Evolutionary conservation across 2,888 invertebrate species (phyloP).

Genomic region (Cordilura impudica): DNA sequence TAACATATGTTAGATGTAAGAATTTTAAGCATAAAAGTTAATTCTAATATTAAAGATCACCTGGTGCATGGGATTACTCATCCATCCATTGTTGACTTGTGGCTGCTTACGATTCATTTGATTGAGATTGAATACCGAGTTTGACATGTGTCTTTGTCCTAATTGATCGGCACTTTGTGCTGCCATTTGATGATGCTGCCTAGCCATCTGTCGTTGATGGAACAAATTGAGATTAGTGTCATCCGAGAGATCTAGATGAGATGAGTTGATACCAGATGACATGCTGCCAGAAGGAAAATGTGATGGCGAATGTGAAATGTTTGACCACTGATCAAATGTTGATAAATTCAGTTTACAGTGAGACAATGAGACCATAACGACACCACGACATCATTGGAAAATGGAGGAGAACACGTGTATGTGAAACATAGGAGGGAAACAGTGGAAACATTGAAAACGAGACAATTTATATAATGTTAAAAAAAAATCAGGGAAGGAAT

Average conservation of each 20-base stretch:
- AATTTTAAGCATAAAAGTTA: too few species aligned
- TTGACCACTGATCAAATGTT: constrained; percentile 77
- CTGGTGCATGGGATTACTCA: constrained; percentile 80
- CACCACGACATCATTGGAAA: constrained; percentile 47
- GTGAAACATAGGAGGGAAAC: constrained; percentile 29
- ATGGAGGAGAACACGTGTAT: constrained; percentile 35
- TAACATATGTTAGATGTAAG: background rate
- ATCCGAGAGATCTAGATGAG: constrained; percentile 76
- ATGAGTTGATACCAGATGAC: constrained; percentile 77
- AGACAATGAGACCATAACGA: constrained; percentile 59
- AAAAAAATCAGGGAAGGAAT: constrained; percentile 31
- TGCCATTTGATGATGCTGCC: constrained; percentile 62
- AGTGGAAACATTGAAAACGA: constrained; percentile 42
- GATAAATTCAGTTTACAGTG: constrained; percentile 64
- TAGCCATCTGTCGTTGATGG: constrained; percentile 67
- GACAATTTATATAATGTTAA: constrained; percentile 24
- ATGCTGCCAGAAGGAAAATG: constrained; percentile 78
- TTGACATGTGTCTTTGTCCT: constrained; percentile 75
- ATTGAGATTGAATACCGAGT: constrained; percentile 81
- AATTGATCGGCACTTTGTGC: constrained; percentile 60
- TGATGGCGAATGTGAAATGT: constrained; percentile 77
- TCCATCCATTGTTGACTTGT: constrained; percentile 69
- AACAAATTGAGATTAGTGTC: constrained; percentile 75
- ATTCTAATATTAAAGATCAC: constrained; percentile 76
- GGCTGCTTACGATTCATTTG: constrained; percentile 70